phyloP scores from a whole-genome alignment of 2,797 vertebrate genomes.

The Aphelocoma californica region DNA sequence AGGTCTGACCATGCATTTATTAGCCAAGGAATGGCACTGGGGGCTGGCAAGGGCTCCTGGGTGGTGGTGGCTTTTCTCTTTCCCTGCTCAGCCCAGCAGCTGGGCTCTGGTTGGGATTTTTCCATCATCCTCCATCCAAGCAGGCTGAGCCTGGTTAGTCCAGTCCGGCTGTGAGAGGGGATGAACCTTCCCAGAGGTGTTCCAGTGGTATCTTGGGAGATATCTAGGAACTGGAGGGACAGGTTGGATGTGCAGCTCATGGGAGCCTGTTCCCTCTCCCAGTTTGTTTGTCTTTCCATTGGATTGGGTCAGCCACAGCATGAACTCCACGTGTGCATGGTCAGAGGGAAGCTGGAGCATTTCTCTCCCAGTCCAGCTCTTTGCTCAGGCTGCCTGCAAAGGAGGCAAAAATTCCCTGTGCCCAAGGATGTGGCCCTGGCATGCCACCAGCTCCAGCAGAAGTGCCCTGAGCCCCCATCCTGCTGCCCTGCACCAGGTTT shows the following conservation, averaged over 20 bases:
- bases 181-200: background rate
- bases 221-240: background rate
- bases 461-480: background rate
- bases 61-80: accelerated
- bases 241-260: background rate
- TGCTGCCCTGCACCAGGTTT: background rate
- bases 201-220: background rate
- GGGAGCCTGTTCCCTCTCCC: background rate
- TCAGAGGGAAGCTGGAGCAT: background rate
- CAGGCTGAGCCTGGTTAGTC: background rate
- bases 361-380: background rate
- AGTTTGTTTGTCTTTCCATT: background rate
- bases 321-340: accelerated
- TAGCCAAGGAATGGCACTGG: background rate
- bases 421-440: background rate
- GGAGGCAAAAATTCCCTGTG: background rate
- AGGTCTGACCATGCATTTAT: background rate
- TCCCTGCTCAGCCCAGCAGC: background rate
- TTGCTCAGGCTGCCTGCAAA: background rate
- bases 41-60: background rate
- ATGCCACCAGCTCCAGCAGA: background rate
- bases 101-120: background rate
- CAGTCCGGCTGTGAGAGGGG: background rate
- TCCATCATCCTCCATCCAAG: background rate
- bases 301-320: background rate